phyloP scores from a whole-genome alignment of 2,888 invertebrate genomes.

The Nymphalis c-album region DNA sequence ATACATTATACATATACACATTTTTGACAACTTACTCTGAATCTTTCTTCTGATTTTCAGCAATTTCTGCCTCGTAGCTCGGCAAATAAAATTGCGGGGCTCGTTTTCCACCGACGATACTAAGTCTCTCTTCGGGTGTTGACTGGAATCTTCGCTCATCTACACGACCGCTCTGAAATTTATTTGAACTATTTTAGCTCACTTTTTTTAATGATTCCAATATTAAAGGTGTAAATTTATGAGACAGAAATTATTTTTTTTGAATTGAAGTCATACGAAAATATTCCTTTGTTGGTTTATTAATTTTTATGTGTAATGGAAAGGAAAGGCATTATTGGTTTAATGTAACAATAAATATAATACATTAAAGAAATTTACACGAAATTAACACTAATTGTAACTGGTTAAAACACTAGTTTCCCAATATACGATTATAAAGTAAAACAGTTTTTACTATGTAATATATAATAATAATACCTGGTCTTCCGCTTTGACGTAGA shows the following conservation, averaged over 20 bases:
- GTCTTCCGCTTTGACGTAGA: constrained; percentile 98
- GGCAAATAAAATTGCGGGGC: constrained; percentile 99
- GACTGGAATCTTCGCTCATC: constrained; percentile 94
- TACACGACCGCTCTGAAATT: constrained; percentile 89
- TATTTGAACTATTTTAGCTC: background rate
- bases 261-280: too few species aligned
- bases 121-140: constrained; percentile 94
- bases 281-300: too few species aligned
- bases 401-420: too few species aligned
- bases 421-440: too few species aligned
- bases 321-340: too few species aligned
- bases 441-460: background rate
- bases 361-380: too few species aligned
- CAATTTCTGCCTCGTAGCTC: constrained; percentile 96
- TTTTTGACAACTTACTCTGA: constrained; percentile 88
- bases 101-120: constrained; percentile 97
- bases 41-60: constrained; percentile 98
- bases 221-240: too few species aligned
- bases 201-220: too few species aligned
- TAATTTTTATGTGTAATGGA: too few species aligned
- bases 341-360: too few species aligned
- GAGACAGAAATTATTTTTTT: too few species aligned
- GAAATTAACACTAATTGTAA: too few species aligned
- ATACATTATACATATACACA: background rate
- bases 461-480: constrained; percentile 72